phyloP scores from a whole-genome alignment of 2,797 vertebrate genomes.

The Phataginus tetradactyla region DNA sequence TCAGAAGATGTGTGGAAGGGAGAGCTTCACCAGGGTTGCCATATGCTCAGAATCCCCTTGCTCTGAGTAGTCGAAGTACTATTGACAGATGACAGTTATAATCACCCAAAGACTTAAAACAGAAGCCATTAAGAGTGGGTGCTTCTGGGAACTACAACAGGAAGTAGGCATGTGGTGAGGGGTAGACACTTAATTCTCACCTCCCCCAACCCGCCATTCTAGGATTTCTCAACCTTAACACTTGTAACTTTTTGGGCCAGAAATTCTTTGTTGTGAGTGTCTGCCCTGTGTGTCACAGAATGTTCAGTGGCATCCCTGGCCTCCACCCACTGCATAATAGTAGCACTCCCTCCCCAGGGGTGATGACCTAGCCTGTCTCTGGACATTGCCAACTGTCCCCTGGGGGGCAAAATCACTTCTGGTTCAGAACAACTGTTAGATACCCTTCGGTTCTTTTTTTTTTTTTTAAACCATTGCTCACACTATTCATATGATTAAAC shows the following conservation, averaged over 20 bases:
- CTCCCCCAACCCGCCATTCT: too few species aligned
- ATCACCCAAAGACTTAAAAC: not conserved
- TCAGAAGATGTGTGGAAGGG: not conserved
- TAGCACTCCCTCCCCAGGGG: not conserved
- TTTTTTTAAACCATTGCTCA: not conserved
- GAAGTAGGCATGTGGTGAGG: not conserved
- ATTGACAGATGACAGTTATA: not conserved
- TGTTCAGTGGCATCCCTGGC: not conserved
- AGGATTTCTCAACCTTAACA: not conserved
- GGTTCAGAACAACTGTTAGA: not conserved
- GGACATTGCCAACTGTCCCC: not conserved
- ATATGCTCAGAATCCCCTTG: not conserved
- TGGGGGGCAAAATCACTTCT: not conserved
- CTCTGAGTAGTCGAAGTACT: not conserved
- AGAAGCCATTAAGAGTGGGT: not conserved
- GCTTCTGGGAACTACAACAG: not conserved
- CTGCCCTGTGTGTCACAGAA: not conserved
- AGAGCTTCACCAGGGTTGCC: not conserved
- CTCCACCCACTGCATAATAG: not conserved
- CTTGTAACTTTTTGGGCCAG: not conserved
- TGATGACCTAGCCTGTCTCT: not conserved
- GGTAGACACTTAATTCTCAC: not conserved
- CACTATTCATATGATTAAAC: constrained; percentile 31
- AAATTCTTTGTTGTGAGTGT: not conserved
- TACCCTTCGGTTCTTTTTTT: not conserved